phyloP scores from a whole-genome alignment of 1,140 invertebrate species.

The Pseudomyrmex gracilis region DNA sequence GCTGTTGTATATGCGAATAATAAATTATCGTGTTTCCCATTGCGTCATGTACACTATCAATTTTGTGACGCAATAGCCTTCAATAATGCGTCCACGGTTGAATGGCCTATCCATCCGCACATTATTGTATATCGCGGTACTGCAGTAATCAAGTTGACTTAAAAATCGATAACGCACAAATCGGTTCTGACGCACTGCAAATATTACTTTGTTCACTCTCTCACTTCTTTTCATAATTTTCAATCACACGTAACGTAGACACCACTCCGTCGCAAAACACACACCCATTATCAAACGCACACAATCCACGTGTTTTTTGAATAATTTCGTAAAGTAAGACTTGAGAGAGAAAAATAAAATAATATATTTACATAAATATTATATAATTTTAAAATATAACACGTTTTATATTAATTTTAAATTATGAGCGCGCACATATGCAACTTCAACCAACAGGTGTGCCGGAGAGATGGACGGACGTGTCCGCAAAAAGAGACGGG shows the following conservation, averaged over 20 bases:
- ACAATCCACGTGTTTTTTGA: no score
- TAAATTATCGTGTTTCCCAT: conserved; percentile 38
- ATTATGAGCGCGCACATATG: no score
- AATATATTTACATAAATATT: no score
- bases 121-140: conserved; percentile 50
- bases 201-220: conserved; percentile 39
- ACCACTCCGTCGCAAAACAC: no score
- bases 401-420: no score
- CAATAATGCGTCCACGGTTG: conserved; percentile 46
- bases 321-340: no score
- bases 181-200: conserved; percentile 23
- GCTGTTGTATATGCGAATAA: conserved; percentile 23
- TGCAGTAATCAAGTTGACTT: conserved; percentile 48
- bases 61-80: conserved; percentile 44
- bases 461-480: no score
- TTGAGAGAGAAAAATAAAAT: no score
- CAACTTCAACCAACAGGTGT: no score
- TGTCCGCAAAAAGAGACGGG: no score
- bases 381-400: no score
- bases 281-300: no score
- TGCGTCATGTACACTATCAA: conserved; percentile 49
- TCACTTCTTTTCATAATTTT: not conserved
- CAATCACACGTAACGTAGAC: conserved; percentile 9
- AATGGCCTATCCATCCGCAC: conserved; percentile 30
- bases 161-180: conserved; percentile 37